Base-by-base conservation (phyloP, 2,113 vertebrate genomes). In the Panurus biarmicus region DNA sequence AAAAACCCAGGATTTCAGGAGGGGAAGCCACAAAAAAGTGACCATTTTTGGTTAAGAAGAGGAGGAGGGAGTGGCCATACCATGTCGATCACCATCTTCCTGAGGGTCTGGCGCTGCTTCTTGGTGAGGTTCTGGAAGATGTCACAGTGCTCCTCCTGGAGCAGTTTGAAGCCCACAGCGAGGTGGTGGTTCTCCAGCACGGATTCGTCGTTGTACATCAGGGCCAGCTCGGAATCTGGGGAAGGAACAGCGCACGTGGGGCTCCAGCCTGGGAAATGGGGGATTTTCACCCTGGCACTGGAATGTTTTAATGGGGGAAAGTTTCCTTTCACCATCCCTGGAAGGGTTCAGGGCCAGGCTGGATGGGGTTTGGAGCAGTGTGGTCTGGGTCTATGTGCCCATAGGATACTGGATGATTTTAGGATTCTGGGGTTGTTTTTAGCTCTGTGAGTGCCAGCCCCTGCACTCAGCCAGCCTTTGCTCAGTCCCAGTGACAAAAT, bases 31-130 rank as follows among this genome's bases (percentile, higher is more conserved):
- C 3, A 18, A 3, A 28, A 14, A 36, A 5, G 0, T 40, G 2
- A 42, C 7, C 11, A 9, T 9, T 73, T 84, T 15, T 29, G 40
- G 17, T 26, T 9, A 1, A 28, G 45, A 8, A 0, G 13, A 53
- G 61, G 12, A 35, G 33, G 18, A 9, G 56, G 1, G 7, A 0
- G n/a, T 6, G 57, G 48, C 6, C 7, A 26, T 95, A 99, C 99
- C 99, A 99, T 99, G 95, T 99, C 99, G 2, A 99, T 99, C 85
- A 99, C 99, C 99, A 99, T 99, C 97, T 99, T 99, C 90, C 99
- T 97, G 73, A 99, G 98, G 0, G 98, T 98, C 98, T 99, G 99
- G 38, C 97, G 98, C 95, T 99, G 99, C 73, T 99, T 99, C 98
- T 99, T 99, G 96, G 93, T 98, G 72, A 99, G 98, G 97, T 99